These are phyloP conservation scores for Paratrypauchen microcephalus DNA, from an alignment of 2,797 vertebrate species.

Conservation along the genomic window DNA sequence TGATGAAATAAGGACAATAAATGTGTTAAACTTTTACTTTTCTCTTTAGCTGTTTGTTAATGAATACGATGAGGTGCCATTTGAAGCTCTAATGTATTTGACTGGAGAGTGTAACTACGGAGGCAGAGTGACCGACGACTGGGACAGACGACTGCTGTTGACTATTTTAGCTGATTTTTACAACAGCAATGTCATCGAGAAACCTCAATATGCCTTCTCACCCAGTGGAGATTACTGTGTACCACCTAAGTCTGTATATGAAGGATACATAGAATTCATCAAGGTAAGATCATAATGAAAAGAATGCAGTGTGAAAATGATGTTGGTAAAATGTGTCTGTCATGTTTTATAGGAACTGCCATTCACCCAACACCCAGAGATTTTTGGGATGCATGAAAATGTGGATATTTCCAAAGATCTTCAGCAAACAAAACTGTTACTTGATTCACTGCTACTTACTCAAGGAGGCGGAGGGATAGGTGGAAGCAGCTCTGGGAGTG, in stretches of 20 bases:
- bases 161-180: slow-evolving; percentile 93
- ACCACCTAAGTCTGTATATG: slow-evolving; percentile 87
- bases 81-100: slow-evolving; percentile 92
- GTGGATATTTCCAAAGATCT: slow-evolving; percentile 98
- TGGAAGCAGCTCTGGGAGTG: slow-evolving; percentile 79
- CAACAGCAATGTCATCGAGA: slow-evolving; percentile 83
- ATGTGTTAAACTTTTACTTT: not conserved
- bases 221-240: slow-evolving; percentile 87
- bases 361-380: slow-evolving; percentile 87
- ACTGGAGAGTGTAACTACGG: slow-evolving; percentile 98
- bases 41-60: slow-evolving; percentile 88
- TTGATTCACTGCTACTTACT: slow-evolving; percentile 91
- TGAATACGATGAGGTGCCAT: slow-evolving; percentile 88
- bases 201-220: slow-evolving; percentile 83
- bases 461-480: slow-evolving; percentile 87
- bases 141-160: slow-evolving; percentile 92
- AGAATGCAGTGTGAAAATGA: not conserved
- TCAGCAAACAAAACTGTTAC: slow-evolving; percentile 90
- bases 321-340: not conserved
- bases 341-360: slow-evolving; percentile 83
- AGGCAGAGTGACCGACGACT: slow-evolving; percentile 95
- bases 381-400: slow-evolving; percentile 98
- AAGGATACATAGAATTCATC: slow-evolving; percentile 92
- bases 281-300: slow-evolving; percentile 75
- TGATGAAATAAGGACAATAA: not conserved